Conservation (phyloP, 2,113 vertebrate species). For the Dasyprocta punctata region DNA sequence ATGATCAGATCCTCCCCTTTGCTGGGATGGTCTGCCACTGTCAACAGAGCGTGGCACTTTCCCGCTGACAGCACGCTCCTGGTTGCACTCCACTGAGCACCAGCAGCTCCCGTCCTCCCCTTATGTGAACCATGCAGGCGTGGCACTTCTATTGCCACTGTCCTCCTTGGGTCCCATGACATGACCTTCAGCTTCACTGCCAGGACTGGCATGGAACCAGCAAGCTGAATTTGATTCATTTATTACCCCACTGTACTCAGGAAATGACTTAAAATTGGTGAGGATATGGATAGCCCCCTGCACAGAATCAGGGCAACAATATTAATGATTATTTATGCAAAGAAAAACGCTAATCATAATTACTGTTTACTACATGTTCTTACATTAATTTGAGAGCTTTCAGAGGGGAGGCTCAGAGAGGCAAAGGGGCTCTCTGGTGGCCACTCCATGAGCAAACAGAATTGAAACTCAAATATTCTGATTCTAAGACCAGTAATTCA, state of each 20-base stretch:
- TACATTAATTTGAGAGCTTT: slow-evolving; percentile 24
- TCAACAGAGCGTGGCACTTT: background rate
- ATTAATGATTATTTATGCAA: slow-evolving; percentile 43
- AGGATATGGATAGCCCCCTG: background rate
- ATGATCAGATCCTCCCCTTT: background rate
- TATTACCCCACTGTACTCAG: background rate
- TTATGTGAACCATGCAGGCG: background rate
- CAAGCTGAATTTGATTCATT: background rate
- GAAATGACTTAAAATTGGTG: background rate
- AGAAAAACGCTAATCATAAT: slow-evolving; percentile 13
- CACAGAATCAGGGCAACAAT: background rate
- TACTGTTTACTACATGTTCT: slow-evolving; percentile 40
- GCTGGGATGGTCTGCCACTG: background rate
- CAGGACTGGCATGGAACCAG: background rate
- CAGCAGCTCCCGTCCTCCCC: no score
- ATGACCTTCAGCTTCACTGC: background rate
- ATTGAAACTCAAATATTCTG: background rate
- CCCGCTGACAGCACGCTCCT: background rate
- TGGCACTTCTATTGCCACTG: background rate
- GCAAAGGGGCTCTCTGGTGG: background rate
- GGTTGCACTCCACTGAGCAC: background rate
- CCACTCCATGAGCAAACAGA: background rate
- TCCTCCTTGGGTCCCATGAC: background rate
- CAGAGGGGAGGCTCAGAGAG: background rate
- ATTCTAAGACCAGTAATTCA: background rate